Conservation (phyloP, 1,140 invertebrate genomes). For the Drosophila sturtevanti region DNA sequence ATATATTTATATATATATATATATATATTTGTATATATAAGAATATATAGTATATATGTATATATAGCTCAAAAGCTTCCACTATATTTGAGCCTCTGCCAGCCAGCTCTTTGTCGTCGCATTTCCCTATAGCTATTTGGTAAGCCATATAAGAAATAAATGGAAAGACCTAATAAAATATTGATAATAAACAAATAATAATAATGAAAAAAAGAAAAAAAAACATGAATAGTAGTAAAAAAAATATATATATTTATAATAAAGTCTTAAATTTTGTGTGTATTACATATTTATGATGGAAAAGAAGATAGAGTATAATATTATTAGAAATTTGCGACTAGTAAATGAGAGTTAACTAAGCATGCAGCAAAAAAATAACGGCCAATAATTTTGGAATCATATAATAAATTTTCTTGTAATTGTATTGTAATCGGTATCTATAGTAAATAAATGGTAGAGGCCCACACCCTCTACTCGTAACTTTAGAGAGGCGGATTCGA, state of each 20-base stretch:
- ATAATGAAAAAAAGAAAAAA: background rate
- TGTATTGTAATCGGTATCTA: too few species aligned
- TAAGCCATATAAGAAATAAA: conserved; percentile 79
- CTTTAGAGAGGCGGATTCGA: too few species aligned
- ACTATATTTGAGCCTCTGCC: conserved; percentile 79
- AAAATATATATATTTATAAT: background rate
- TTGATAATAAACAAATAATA: too few species aligned
- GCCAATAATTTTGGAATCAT: too few species aligned
- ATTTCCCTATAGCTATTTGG: conserved; percentile 80
- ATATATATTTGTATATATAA: background rate
- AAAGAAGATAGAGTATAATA: too few species aligned
- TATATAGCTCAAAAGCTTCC: conserved; percentile 51
- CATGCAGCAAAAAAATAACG: conserved; percentile 19
- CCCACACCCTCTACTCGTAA: too few species aligned
- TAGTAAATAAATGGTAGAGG: too few species aligned
- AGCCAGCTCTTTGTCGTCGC: conserved; percentile 69
- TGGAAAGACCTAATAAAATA: conserved; percentile 64
- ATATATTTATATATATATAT: background rate
- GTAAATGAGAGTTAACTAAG: conserved; percentile 23
- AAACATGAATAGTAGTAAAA: background rate
- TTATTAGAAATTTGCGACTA: conserved; percentile 40
- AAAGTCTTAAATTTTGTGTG: background rate
- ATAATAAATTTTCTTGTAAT: too few species aligned
- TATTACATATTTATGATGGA: background rate
- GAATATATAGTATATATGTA: conserved; percentile 7